Evolutionary conservation across 2,113 vertebrate species (phyloP).

Genomic region (Melanostigma gelatinosum): DNA sequence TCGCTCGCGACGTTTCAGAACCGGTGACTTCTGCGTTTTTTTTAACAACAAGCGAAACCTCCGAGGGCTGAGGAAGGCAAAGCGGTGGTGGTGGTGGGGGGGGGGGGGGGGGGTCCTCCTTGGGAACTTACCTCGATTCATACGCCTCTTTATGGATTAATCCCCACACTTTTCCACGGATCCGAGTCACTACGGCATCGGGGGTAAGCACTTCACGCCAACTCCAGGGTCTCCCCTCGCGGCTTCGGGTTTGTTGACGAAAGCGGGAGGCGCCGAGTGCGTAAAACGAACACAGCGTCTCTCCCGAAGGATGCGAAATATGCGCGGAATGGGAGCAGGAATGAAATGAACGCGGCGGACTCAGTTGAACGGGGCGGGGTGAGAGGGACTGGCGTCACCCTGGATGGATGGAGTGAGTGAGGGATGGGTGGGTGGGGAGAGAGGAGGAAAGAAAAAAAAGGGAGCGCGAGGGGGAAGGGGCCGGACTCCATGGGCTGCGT

Average conservation of each 20-base stretch:
- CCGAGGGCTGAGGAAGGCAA: slow-evolving; percentile 34
- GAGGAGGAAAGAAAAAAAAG: not conserved
- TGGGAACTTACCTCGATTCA: slow-evolving; percentile 83
- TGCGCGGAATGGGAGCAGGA: slow-evolving; percentile 98
- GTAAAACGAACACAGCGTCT: slow-evolving; percentile 82
- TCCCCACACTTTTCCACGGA: slow-evolving; percentile 66
- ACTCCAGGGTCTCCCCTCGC: slow-evolving; percentile 46
- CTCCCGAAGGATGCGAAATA: slow-evolving; percentile 93
- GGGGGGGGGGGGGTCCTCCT: slow-evolving; percentile 61
- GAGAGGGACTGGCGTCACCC: slow-evolving; percentile 86
- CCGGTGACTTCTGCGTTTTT: slow-evolving; percentile 20
- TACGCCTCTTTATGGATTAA: slow-evolving; percentile 69
- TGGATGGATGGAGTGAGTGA: slow-evolving; percentile 78
- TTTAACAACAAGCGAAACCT: slow-evolving; percentile 54
- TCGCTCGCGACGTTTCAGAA: not conserved
- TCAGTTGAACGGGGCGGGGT: slow-evolving; percentile 88
- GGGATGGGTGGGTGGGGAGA: slow-evolving; percentile 56
- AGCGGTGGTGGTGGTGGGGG: not conserved
- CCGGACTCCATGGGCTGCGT: slow-evolving; percentile 66
- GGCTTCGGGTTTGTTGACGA: slow-evolving; percentile 31
- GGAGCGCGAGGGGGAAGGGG: slow-evolving; percentile 55
- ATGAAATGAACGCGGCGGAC: slow-evolving; percentile 96
- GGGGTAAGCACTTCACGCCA: slow-evolving; percentile 36
- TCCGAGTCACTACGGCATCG: slow-evolving; percentile 39
- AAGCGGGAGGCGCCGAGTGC: slow-evolving; percentile 71